These are phyloP conservation scores for Tetropium fuscum DNA, from an alignment of 2,888 invertebrate species.

Conservation along the genomic window DNA sequence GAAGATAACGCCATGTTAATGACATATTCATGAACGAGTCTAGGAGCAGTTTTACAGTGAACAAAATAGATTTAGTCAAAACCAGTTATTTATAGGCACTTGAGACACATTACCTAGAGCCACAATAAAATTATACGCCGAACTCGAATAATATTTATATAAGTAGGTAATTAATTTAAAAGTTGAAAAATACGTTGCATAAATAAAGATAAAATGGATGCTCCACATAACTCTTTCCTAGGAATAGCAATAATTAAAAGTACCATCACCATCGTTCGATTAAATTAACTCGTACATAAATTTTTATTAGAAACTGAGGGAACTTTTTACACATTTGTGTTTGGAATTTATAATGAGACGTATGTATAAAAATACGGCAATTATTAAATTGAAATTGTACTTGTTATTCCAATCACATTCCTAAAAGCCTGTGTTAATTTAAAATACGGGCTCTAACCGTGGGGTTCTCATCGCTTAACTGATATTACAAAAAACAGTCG, in stretches of 20 bases:
- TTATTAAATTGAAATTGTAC: slow-evolving; percentile 31
- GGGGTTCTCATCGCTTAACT: slow-evolving; percentile 22
- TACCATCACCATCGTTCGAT: slow-evolving; percentile 27
- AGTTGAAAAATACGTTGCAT: background rate
- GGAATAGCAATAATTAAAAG: slow-evolving; percentile 25
- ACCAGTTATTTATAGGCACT: background rate
- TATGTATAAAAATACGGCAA: slow-evolving; percentile 22
- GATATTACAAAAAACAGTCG: slow-evolving; percentile 22
- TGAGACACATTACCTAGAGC: slow-evolving; percentile 2
- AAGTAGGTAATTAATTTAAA: slow-evolving; percentile 5
- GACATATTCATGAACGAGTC: slow-evolving; percentile 9
- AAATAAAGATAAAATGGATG: slow-evolving; percentile 13
- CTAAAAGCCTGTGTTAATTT: slow-evolving; percentile 30
- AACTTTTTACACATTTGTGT: slow-evolving; percentile 32
- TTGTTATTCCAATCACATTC: slow-evolving; percentile 36
- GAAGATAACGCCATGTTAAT: slow-evolving; percentile 19
- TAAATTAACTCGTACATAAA: slow-evolving; percentile 32
- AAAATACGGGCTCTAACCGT: slow-evolving; percentile 36
- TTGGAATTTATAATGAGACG: slow-evolving; percentile 29
- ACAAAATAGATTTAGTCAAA: background rate
- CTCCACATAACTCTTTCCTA: slow-evolving; percentile 4
- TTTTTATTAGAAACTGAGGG: slow-evolving; percentile 33
- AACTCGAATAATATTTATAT: slow-evolving; percentile 19
- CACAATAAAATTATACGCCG: background rate
- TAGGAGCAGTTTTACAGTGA: background rate